Conservation (phyloP, 2,888 invertebrate species). For the Thera britannica region DNA sequence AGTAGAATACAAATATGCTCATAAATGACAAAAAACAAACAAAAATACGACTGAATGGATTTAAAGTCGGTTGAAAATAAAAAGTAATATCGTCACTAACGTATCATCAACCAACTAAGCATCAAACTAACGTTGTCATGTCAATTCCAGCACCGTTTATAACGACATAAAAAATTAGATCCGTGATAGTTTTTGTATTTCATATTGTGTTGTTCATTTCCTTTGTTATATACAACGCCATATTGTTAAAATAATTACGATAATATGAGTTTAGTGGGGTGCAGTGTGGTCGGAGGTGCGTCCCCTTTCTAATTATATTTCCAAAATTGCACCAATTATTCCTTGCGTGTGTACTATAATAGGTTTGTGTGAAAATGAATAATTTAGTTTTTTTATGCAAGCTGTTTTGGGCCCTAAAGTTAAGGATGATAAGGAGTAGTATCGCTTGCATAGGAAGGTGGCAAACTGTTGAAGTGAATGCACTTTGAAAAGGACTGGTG, state of each 20-base stretch:
- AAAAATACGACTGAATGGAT: too few relatives aligned
- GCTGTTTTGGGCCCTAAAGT: background rate
- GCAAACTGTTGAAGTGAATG: conserved; percentile 5
- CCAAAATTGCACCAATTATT: conserved; percentile 38
- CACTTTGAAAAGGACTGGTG: conserved; percentile 2
- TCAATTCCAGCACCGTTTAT: background rate
- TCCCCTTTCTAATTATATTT: conserved; percentile 36
- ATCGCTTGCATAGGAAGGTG: background rate
- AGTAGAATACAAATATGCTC: too few relatives aligned
- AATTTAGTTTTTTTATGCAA: background rate
- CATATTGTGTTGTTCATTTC: conserved; percentile 48
- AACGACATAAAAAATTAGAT: background rate
- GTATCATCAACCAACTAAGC: too few relatives aligned
- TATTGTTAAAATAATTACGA: conserved; percentile 40
- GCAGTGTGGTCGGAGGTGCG: conserved; percentile 37
- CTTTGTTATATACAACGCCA: conserved; percentile 42
- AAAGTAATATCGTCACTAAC: too few relatives aligned
- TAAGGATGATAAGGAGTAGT: background rate
- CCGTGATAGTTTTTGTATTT: conserved; percentile 16
- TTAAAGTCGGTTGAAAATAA: too few relatives aligned
- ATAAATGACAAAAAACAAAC: too few relatives aligned
- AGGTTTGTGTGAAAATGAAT: conserved; percentile 27
- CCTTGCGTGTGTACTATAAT: conserved; percentile 33
- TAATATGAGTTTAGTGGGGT: conserved; percentile 32
- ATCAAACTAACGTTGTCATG: background rate